phyloP scores from a whole-genome alignment of 2,113 vertebrate genomes.

The Pongo abelii region DNA sequence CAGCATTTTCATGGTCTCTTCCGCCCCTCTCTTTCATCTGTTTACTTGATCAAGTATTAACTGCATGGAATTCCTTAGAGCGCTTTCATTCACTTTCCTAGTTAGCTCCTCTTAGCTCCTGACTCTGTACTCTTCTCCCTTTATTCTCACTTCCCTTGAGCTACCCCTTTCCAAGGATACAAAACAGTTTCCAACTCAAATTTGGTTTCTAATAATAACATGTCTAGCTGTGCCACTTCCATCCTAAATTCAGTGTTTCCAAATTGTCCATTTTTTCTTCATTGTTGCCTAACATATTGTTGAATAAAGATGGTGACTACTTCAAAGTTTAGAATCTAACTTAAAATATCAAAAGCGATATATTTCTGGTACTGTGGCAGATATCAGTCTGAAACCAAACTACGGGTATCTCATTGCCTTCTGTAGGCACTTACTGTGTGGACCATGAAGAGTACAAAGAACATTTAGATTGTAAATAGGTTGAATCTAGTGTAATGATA shows the following conservation, averaged over 20 bases:
- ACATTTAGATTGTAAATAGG: neutral
- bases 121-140: neutral
- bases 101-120: neutral
- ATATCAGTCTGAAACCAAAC: neutral
- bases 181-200: neutral
- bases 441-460: neutral
- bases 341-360: neutral
- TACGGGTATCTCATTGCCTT: fast-evolving
- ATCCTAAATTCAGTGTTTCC: neutral
- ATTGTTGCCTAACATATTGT: neutral
- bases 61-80: neutral
- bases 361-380: neutral
- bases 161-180: neutral
- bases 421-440: neutral
- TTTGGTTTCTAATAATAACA: neutral
- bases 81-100: neutral
- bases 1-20: fast-evolving
- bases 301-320: neutral
- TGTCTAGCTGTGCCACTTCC: neutral
- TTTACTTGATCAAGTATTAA: neutral
- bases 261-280: neutral
- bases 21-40: neutral
- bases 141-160: neutral
- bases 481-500: neutral
- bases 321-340: neutral